Base-by-base conservation (phyloP, 1,140 invertebrate genomes). In the Papilio dardanus region DNA sequence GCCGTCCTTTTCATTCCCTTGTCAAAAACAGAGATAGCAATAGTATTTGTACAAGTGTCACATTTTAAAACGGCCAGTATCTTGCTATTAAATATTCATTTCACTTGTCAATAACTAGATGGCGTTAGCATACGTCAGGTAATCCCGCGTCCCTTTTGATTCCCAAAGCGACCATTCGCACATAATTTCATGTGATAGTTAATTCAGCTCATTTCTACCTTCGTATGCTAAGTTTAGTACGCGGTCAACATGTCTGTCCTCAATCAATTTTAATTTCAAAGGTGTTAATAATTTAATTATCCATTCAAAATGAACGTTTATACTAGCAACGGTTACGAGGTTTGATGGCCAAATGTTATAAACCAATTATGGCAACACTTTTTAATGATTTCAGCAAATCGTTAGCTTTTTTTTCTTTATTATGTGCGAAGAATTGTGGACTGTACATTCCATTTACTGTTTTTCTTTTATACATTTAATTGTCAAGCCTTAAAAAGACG, bases 181-280 rank as follows among this genome's bases (percentile, higher is more conserved):
- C 16, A 54, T 54, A 62, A 62, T 28, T 62, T 62, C 54, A 62
- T 30, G 54, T 28, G 54, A 62, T 62, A 62, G 54, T 62, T 62
- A 24, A 62, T 24, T 28, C 24, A 1, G 24, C 54, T 19, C 42
- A 1, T 16, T 16, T 46, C 42, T 54, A 62, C 28, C 54, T 62
- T 62, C 54, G 30, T 30, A 24, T 28, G 14, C 12, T 62, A n/a
- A 62, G 54, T 62, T 28, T 0, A 62, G 54, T 4, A 3, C 10
- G 54, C 54, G 54, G 54, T 62, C 54, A 62, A 62, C 54, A 62
- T 30, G 54, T 62, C 54, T 62, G 54, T 1, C 54, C 54, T 62
- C 54, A 62, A 62, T 62, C 54, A 62, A 62, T 62, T 62, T 62
- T 12, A 28, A 62, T 62, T 62, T 30, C 54, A 62, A 62, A 62